phyloP scores from a whole-genome alignment of 1,140 invertebrate genomes.

The Hyles vespertilio region DNA sequence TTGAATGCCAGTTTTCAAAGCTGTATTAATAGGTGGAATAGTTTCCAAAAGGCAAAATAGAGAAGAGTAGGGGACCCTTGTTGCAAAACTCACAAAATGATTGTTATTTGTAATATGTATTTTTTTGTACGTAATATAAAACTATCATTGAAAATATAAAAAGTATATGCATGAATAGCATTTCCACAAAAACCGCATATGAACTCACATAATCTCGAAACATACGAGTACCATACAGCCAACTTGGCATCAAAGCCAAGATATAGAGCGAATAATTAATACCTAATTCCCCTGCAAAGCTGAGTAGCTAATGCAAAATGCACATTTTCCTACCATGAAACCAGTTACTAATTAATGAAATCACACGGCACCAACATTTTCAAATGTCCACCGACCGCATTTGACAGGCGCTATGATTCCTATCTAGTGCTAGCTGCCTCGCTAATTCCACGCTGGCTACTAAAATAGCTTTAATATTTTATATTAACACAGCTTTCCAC shows the following conservation, averaged over 20 bases:
- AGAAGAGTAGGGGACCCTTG: too few relatives aligned
- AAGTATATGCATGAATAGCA: too few relatives aligned
- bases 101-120: too few relatives aligned
- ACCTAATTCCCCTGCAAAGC: background rate
- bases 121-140: too few relatives aligned
- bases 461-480: constrained; percentile 39
- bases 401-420: constrained; percentile 21
- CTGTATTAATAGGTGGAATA: too few relatives aligned
- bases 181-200: too few relatives aligned
- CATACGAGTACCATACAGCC: too few relatives aligned
- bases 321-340: background rate
- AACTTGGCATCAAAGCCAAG: background rate
- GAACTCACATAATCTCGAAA: too few relatives aligned
- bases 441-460: constrained; percentile 29
- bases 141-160: too few relatives aligned
- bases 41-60: too few relatives aligned
- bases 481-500: constrained; percentile 5
- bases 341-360: constrained; percentile 1
- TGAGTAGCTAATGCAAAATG: background rate
- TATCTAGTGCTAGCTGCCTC: constrained; percentile 23
- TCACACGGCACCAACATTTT: background rate
- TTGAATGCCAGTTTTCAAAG: too few relatives aligned
- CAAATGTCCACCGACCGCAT: constrained; percentile 1
- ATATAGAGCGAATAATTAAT: constrained; percentile 5
- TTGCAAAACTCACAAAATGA: too few relatives aligned